Conservation (phyloP, 2,113 vertebrate genomes). For the Etheostoma cragini region DNA sequence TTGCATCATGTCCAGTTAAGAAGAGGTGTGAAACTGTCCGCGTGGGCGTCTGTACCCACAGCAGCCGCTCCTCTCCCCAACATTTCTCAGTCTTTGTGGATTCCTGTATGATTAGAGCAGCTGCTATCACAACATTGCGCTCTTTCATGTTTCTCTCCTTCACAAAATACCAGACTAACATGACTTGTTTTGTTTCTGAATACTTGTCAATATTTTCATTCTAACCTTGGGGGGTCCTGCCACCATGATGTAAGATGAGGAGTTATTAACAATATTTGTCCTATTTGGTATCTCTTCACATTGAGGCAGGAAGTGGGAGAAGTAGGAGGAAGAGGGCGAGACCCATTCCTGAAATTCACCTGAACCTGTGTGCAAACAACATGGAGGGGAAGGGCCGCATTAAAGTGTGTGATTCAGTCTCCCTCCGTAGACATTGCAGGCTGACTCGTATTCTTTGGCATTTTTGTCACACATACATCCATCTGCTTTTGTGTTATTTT, state of each 20-base stretch:
- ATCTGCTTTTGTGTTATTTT: constrained; percentile 49
- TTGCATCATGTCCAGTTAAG: background rate
- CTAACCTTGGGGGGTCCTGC: constrained; percentile 4
- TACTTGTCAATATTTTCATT: constrained; percentile 71
- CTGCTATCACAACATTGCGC: constrained; percentile 61
- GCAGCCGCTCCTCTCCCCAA: constrained; percentile 37
- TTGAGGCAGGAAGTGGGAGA: constrained; percentile 60
- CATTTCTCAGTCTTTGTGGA: constrained; percentile 59
- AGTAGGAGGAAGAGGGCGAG: constrained; percentile 55
- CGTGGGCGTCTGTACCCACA: constrained; percentile 38
- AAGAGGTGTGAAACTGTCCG: constrained; percentile 61
- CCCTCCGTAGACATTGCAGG: background rate
- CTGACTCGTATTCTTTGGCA: constrained; percentile 44
- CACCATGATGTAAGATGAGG: constrained; percentile 48
- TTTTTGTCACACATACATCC: constrained; percentile 28
- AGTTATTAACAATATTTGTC: constrained; percentile 71
- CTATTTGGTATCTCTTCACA: constrained; percentile 47
- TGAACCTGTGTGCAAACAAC: constrained; percentile 76
- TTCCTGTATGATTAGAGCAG: constrained; percentile 63
- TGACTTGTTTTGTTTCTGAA: constrained; percentile 70
- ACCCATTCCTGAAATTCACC: constrained; percentile 81
- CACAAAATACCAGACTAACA: constrained; percentile 43
- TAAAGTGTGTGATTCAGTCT: constrained; percentile 58
- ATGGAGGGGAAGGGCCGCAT: constrained; percentile 56
- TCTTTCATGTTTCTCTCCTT: constrained; percentile 54